Evolutionary conservation across 2,113 vertebrate genomes (phyloP).

Genomic region (Cranoglanis bouderius): DNA sequence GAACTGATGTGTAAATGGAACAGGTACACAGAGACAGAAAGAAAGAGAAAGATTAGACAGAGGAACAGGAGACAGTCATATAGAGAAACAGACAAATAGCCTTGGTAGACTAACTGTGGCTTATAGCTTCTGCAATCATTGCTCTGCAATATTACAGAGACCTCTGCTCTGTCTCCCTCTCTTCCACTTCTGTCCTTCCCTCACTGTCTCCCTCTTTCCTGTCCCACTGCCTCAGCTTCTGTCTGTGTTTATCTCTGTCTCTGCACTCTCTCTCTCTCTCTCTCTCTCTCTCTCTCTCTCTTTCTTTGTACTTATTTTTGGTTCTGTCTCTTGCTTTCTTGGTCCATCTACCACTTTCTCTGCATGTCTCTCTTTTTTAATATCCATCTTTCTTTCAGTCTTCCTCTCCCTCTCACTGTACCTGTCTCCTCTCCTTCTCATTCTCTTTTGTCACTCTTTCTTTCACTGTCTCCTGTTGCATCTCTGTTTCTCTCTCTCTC

Average conservation of each 20-base stretch:
- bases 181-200: not conserved
- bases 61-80: not conserved
- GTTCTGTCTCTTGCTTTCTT: not conserved
- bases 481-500: not conserved
- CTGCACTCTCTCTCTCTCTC: not conserved
- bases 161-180: not conserved
- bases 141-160: constrained; percentile 8
- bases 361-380: not conserved
- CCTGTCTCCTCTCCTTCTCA: not conserved
- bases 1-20: not conserved
- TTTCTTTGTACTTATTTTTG: not conserved
- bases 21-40: not conserved
- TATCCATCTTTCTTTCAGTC: too few species aligned
- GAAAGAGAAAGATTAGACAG: not conserved
- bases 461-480: not conserved
- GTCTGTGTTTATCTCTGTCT: not conserved
- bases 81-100: not conserved
- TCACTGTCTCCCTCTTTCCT: not conserved
- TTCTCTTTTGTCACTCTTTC: not conserved
- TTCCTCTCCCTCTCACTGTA: not conserved
- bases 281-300: not conserved
- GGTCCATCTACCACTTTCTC: not conserved
- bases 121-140: constrained; percentile 13
- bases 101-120: not conserved
- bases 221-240: not conserved